Evolutionary conservation across 1,140 invertebrate genomes (phyloP).

Genomic region (Melitaea cinxia): DNA sequence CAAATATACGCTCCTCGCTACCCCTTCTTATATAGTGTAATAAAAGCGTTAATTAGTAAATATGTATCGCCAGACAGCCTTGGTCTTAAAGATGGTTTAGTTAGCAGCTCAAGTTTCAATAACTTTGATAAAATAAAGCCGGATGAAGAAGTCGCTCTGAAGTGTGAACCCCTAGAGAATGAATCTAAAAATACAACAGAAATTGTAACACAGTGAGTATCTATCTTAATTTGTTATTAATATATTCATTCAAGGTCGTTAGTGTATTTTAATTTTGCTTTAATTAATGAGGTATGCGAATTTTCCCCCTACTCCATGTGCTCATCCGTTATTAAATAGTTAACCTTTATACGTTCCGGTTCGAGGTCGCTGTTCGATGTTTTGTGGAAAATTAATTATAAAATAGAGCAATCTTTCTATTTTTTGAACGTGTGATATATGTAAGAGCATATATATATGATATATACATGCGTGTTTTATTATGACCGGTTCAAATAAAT

Average conservation of each 20-base stretch:
- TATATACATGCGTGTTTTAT: conserved; percentile 4
- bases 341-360: conserved; percentile 47
- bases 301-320: conserved; percentile 15
- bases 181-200: conserved; percentile 47
- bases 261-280: conserved; percentile 24
- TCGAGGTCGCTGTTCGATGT: conserved; percentile 44
- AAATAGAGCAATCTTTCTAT: conserved; percentile 40
- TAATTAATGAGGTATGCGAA: conserved; percentile 31
- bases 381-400: conserved; percentile 36
- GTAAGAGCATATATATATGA: neutral
- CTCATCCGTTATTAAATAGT: conserved; percentile 19
- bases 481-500: conserved; percentile 24
- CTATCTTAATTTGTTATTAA: neutral
- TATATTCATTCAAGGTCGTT: neutral
- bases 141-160: conserved; percentile 57
- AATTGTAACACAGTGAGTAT: conserved; percentile 63
- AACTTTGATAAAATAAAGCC: conserved; percentile 50
- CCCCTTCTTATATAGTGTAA: conserved; percentile 63
- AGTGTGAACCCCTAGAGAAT: conserved; percentile 57
- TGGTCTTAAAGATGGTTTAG: conserved; percentile 56
- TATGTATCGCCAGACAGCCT: conserved; percentile 60
- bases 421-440: conserved; percentile 28
- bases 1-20: conserved; percentile 63
- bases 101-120: conserved; percentile 42
- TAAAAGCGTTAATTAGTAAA: conserved; percentile 53